Conservation (phyloP, 2,888 invertebrate genomes). For the Agriotes lineatus region DNA sequence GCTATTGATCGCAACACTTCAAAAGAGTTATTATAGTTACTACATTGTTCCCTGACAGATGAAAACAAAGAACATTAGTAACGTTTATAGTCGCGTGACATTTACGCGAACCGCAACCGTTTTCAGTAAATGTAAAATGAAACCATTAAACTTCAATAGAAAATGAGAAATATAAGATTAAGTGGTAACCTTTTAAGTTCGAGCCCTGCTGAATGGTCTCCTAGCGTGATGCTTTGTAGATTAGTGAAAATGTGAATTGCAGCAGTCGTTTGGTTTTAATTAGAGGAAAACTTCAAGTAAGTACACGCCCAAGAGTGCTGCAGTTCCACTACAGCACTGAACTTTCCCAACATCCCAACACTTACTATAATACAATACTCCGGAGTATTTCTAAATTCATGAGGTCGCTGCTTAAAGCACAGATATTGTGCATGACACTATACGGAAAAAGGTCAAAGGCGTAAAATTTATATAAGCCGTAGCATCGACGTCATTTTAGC, state of each 20-base stretch:
- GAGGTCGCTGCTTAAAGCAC: no score
- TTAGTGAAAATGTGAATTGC: conserved; percentile 14
- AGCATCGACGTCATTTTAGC: no score
- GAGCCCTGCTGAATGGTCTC: conserved; percentile 18
- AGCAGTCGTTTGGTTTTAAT: conserved; percentile 8
- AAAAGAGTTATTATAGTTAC: conserved; percentile 7
- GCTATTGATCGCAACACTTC: conserved; percentile 12
- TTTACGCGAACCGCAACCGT: conserved; percentile 36
- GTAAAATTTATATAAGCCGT: no score
- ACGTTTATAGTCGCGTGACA: conserved; percentile 36
- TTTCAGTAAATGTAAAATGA: conserved; percentile 32
- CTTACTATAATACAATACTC: no score
- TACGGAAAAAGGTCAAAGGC: no score
- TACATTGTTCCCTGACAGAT: conserved; percentile 23
- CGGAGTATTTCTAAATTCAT: no score
- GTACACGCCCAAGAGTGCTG: neutral
- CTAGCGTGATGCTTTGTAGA: conserved; percentile 29
- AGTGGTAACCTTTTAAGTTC: conserved; percentile 35
- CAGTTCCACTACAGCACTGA: neutral
- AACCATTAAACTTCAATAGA: conserved; percentile 31
- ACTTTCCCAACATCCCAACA: no score
- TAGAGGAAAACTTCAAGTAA: conserved; percentile 16
- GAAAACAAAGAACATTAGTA: conserved; percentile 31
- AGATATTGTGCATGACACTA: no score
- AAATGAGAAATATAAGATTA: conserved; percentile 25